Evolutionary conservation across 2,888 invertebrate genomes (phyloP), one percentile per base, ranked within the genome.

Genomic region (Frankliniella intonsa): DNA sequence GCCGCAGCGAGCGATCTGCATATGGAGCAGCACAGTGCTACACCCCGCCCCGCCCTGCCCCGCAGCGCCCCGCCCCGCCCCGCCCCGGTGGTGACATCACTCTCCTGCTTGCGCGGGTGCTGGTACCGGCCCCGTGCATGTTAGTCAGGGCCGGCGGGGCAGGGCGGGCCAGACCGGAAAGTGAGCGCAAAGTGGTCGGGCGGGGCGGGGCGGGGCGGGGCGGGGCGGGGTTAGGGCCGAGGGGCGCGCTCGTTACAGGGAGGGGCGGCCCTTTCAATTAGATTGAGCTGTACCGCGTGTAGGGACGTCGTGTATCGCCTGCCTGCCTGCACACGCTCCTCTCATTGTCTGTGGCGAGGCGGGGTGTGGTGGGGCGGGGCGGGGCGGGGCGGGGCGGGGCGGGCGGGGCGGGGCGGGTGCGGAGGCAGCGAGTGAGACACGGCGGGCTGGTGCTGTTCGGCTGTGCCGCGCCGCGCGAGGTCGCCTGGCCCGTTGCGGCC

Each of bases 401-500:
- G 38, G 55, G 55, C 17, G 62, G 62, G 62, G 62, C 62, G 62
- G 19, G 62, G 62, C 62, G 14, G 62, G 62, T n/a, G 62, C 62
- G 62, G 62, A 17, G 14, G 62, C 62, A 19, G 62, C 55, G 14
- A 14, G 62, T 62, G 62, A 14, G 62, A 14, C 62, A 7, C 62
- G 62, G 62, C 62, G 55, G 55, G 55, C 38, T 38, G 38, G 38
- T 38, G 38, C 38, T 38, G 38, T 38, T 38, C 38, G 38, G 12
- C 55, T n/a, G n/a, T n/a, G n/a, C n/a, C 55, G 55, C 55, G 55
- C 14, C 55, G 55, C 69, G 69, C 69, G 69, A 76, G 69, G 69
- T 76, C 69, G 69, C 69, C 69, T 9, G 25, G 69, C 25, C 69
- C 69, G 69, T 76, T 76, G 69, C 69, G 69, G 69, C 69, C 69